Evolutionary conservation across 2,888 invertebrate genomes (phyloP).

Genomic region (Scrobipalpa atriplicella): DNA sequence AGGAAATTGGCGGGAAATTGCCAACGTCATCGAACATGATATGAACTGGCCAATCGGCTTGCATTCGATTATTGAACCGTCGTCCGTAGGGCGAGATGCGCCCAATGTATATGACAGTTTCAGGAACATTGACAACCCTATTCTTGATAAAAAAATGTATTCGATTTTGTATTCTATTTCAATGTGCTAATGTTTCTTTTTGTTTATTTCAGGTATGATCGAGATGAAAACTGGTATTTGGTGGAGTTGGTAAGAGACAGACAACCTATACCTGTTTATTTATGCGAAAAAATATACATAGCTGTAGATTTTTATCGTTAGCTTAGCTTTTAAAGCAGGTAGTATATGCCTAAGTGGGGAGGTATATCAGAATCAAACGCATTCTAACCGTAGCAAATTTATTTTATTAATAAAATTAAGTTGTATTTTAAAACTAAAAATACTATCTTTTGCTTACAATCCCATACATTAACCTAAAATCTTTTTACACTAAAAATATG

Average conservation of each 20-base stretch:
- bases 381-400: too few species aligned
- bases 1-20: conserved; percentile 77
- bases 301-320: too few species aligned
- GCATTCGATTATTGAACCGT: conserved; percentile 66
- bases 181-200: conserved; percentile 9
- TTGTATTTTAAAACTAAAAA: not conserved
- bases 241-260: conserved; percentile 47
- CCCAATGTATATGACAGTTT: conserved; percentile 34
- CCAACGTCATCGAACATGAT: conserved; percentile 68
- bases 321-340: too few species aligned
- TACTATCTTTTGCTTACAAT: not conserved
- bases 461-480: not conserved
- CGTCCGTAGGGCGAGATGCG: conserved; percentile 22
- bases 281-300: too few species aligned
- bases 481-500: not conserved
- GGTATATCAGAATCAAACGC: too few species aligned
- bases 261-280: too few species aligned
- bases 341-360: too few species aligned
- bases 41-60: conserved; percentile 72
- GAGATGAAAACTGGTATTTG: conserved; percentile 42
- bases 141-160: not conserved
- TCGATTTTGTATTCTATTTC: not conserved
- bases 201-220: conserved; percentile 61
- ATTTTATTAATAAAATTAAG: not conserved
- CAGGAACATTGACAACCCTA: not conserved